Base-by-base conservation (phyloP, 2,113 vertebrate genomes). In the Chroicocephalus ridibundus region DNA sequence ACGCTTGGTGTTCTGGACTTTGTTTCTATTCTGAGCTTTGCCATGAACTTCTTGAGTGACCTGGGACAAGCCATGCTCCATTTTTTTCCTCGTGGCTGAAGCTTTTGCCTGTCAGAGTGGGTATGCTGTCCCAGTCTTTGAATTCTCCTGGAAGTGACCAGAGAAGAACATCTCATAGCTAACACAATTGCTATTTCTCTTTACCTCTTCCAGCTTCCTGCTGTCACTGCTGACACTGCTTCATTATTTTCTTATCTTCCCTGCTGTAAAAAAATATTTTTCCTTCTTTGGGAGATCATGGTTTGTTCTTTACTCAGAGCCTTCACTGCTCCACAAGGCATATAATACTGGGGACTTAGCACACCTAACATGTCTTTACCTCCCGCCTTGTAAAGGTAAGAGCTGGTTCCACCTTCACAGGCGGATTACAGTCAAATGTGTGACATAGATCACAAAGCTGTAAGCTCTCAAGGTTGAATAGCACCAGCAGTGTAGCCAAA, bases 1-100 rank as follows among this genome's bases (percentile, higher is more conserved):
- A 80, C 36, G 52, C 55, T 11, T 11, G 34, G 13, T 34, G n/a
- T 66, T 61, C 66, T 62, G 81, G 91, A 12, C 49, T 69, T 64
- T 16, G n/a, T 22, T 78, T 70, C 95, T 94, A 7, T 82, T 80
- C 91, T 66, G 70, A 91, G 89, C 70, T 82, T 25, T 69, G 90
- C 55, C 94, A 60, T 10, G 1, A 44, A 19, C 40, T 47, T 34
- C 42, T 55, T 26, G 25, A 62, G 65, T 82, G 95, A 17, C 49
- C 16, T 69, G 66, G 55, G 55, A 9, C 38, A 3, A 64, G 88
- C 16, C 29, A 55, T 2, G 6, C 5, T 44, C 79, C 24, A 13
- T 20, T 0, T 38, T 38, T 38, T 87, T 91, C 93, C 94, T 88
- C 70, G 10, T 80, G 82, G 19, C 82, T 92, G 69, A 75, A 36